These are phyloP conservation scores for Actinia tenebrosa DNA, from an alignment of 64 coral and sea anemone genomes.

Conservation along the genomic window DNA sequence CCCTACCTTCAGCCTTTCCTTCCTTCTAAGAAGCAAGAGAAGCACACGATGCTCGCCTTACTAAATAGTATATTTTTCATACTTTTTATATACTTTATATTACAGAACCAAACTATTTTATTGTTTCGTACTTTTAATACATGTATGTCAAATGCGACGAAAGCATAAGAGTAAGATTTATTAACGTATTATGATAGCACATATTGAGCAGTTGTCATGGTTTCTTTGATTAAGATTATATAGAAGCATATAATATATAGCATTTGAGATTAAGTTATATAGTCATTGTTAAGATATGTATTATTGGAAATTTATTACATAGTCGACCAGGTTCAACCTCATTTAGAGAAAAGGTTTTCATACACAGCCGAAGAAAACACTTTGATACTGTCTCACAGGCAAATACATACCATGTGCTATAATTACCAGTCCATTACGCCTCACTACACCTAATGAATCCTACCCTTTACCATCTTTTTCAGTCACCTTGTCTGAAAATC, in stretches of 20 bases:
- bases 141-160: not conserved
- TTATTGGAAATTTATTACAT: not conserved
- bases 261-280: not conserved
- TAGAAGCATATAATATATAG: not conserved
- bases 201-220: not conserved
- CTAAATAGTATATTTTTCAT: constrained; percentile 10
- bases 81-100: not conserved
- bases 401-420: not conserved
- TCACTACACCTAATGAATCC: not conserved
- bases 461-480: no score
- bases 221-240: not conserved
- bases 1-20: constrained; percentile 68
- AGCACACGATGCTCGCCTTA: constrained; percentile 49
- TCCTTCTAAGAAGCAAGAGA: constrained; percentile 67
- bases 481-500: no score
- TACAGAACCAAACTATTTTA: not conserved
- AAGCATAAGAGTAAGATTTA: not conserved
- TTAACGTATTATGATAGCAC: not conserved
- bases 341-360: not conserved
- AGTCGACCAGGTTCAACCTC: not conserved
- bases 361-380: not conserved
- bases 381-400: no score
- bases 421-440: not conserved
- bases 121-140: not conserved
- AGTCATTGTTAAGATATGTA: not conserved